Evolutionary conservation across 2,113 vertebrate species (phyloP).

Genomic region (Addax nasomaculatus): DNA sequence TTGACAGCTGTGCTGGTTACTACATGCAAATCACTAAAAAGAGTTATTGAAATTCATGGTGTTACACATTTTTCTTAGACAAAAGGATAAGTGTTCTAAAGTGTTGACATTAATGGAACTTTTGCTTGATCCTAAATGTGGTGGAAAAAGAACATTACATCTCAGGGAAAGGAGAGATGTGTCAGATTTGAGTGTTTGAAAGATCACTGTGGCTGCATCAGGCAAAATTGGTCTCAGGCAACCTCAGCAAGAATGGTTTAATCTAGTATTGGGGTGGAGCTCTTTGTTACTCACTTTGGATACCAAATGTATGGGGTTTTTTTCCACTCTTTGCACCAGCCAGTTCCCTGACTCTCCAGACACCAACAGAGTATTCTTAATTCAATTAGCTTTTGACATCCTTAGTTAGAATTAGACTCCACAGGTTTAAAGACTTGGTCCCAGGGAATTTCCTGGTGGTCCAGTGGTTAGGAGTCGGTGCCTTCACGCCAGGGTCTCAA

Average conservation of each 20-base stretch:
- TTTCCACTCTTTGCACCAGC: background rate
- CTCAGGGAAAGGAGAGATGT: background rate
- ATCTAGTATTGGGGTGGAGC: no score
- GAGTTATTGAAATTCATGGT: background rate
- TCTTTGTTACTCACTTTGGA: background rate
- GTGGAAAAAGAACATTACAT: background rate
- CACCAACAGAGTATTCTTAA: background rate
- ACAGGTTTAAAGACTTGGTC: background rate
- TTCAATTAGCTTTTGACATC: background rate
- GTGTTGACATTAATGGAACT: background rate
- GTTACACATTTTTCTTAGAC: background rate
- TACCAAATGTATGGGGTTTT: background rate
- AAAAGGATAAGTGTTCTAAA: background rate
- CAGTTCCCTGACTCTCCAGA: background rate
- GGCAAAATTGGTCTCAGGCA: background rate
- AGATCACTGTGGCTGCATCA: background rate
- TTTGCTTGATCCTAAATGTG: background rate
- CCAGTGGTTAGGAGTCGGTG: background rate
- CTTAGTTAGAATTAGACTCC: background rate
- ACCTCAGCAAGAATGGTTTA: background rate
- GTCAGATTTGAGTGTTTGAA: constrained; percentile 3
- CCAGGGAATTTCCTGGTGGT: background rate
- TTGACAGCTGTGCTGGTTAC: background rate
- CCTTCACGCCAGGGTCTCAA: background rate
- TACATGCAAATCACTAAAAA: background rate